These are phyloP conservation scores for Myotis myotis DNA, from an alignment of 2,797 vertebrate species.

Conservation along the genomic window DNA sequence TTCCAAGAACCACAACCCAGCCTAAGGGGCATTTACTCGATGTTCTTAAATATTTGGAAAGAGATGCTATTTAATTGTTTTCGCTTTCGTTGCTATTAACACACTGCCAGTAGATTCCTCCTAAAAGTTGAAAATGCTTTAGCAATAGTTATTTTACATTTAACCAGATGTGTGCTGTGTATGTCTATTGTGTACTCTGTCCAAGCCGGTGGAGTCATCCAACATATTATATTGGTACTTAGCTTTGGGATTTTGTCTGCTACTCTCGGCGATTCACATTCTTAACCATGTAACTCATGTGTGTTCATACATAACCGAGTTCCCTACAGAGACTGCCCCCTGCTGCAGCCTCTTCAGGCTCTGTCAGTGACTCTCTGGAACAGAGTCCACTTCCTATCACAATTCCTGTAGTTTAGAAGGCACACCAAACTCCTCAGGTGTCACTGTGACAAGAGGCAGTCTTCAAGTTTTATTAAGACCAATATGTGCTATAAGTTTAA, in stretches of 20 bases:
- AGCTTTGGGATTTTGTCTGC: conserved; percentile 47
- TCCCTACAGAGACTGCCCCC: neutral
- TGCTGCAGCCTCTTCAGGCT: neutral
- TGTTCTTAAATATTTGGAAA: conserved; percentile 75
- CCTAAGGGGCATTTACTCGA: conserved; percentile 71
- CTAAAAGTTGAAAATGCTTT: conserved; percentile 50
- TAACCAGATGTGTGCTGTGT: conserved; percentile 58
- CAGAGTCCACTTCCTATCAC: neutral
- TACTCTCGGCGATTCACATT: neutral
- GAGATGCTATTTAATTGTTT: conserved; percentile 74
- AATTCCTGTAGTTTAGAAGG: neutral
- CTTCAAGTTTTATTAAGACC: neutral
- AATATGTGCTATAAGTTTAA: neutral
- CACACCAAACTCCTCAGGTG: conserved; percentile 9
- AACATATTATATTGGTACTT: conserved; percentile 29
- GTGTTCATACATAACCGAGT: neutral
- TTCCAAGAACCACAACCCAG: conserved; percentile 72
- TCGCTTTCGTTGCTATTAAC: conserved; percentile 71
- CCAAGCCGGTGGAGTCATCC: neutral
- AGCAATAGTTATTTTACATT: conserved; percentile 52
- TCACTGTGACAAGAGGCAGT: neutral
- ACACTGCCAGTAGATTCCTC: conserved; percentile 65
- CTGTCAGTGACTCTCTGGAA: conserved; percentile 1
- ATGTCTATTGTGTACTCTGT: neutral
- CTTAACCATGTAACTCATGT: neutral